Conservation (phyloP, 92 coral and sea anemone species). For the Zoanthus sociatus region DNA sequence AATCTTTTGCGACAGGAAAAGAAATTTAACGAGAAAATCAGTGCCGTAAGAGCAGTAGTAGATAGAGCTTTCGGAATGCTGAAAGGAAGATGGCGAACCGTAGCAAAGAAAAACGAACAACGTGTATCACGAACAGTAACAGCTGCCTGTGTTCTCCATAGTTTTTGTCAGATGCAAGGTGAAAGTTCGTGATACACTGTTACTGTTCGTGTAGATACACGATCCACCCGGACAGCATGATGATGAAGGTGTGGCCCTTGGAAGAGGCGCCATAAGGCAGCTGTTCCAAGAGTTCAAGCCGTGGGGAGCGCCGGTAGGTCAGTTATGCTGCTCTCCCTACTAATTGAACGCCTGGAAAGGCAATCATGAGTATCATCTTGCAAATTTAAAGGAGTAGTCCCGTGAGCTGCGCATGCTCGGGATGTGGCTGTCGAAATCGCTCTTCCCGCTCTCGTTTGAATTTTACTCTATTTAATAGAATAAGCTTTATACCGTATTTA, state of each 20-base stretch:
- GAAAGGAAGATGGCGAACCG: constrained; percentile 48
- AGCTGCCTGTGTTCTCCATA: constrained; percentile 59
- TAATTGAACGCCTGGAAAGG: no score
- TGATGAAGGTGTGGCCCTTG: constrained; percentile 26
- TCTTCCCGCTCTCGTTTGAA: no score
- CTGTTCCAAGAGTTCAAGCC: constrained; percentile 23
- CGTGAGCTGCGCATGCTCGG: no score
- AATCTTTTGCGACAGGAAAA: constrained; percentile 47
- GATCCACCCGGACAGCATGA: no score
- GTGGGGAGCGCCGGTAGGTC: constrained; percentile 31
- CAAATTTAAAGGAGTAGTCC: no score
- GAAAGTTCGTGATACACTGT: no score
- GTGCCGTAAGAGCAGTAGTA: constrained; percentile 57
- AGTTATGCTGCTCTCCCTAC: background rate
- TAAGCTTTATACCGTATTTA: no score
- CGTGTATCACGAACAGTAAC: constrained; percentile 46
- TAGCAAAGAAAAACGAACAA: constrained; percentile 52
- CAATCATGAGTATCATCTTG: no score
- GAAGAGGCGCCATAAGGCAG: background rate
- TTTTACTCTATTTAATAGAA: no score
- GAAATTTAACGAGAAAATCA: constrained; percentile 51
- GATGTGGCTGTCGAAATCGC: no score
- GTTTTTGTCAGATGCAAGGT: background rate
- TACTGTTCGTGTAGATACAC: no score
- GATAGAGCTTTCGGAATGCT: constrained; percentile 63